phyloP scores from a whole-genome alignment of 2,797 vertebrate genomes.

The Hippocampus kuda region DNA sequence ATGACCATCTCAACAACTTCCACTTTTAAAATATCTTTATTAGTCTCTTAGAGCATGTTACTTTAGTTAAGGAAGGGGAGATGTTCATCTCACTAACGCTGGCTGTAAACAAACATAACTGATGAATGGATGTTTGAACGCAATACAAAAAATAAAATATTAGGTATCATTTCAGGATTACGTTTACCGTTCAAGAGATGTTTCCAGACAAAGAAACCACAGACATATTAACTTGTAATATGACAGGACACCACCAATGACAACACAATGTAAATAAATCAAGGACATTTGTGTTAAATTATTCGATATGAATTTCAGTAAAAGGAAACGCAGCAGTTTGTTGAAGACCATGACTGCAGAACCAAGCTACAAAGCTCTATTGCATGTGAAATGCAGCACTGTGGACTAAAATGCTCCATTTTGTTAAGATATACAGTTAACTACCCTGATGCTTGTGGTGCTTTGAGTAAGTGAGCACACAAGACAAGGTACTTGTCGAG shows the following conservation, averaged over 20 bases:
- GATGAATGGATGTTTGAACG: slow-evolving; percentile 21
- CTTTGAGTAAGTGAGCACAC: neutral
- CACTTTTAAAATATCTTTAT: slow-evolving; percentile 59
- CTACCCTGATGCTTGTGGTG: neutral
- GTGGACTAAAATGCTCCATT: neutral
- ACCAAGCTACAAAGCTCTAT: slow-evolving; percentile 31
- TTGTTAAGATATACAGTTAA: neutral
- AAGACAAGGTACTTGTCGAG: neutral
- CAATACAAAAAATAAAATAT: slow-evolving; percentile 25
- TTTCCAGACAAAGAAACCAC: neutral
- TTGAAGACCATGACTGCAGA: slow-evolving; percentile 11
- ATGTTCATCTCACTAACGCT: slow-evolving; percentile 18
- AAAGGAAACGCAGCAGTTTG: slow-evolving; percentile 22
- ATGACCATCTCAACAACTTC: slow-evolving; percentile 7
- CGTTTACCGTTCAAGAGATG: neutral
- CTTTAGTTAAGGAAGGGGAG: slow-evolving; percentile 31
- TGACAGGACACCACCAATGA: slow-evolving; percentile 21
- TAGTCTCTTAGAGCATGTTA: slow-evolving; percentile 48
- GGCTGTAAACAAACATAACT: slow-evolving; percentile 39
- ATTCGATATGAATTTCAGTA: slow-evolving; percentile 27
- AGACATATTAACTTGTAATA: slow-evolving; percentile 16
- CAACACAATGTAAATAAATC: slow-evolving; percentile 18
- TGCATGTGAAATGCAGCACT: slow-evolving; percentile 28
- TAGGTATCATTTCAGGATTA: neutral
- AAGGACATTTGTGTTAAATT: neutral